Evolutionary conservation across 2,797 vertebrate species (phyloP).

Genomic region (Euphonia xanthogaster): DNA sequence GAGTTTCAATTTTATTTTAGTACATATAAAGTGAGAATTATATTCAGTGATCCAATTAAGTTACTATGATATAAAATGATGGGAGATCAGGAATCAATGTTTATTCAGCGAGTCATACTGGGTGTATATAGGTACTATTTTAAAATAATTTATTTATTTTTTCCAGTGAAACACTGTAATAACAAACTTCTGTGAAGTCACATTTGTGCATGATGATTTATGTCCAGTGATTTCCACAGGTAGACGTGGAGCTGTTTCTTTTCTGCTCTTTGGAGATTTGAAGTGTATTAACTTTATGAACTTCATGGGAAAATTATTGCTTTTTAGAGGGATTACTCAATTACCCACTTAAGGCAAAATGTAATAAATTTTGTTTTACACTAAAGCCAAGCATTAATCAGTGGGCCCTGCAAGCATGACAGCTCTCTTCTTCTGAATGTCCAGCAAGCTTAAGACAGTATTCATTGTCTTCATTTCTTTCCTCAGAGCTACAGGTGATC

Average conservation of each 20-base stretch:
- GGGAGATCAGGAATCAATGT: background rate
- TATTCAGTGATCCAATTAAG: background rate
- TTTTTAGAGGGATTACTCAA: constrained; percentile 66
- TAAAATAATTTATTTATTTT: background rate
- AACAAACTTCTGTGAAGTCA: background rate
- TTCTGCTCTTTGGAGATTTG: constrained; percentile 24
- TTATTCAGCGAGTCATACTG: background rate
- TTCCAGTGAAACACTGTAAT: background rate
- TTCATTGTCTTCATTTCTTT: constrained; percentile 6
- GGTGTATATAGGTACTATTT: background rate
- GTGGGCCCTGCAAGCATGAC: background rate
- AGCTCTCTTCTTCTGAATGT: background rate
- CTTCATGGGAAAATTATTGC: constrained; percentile 52
- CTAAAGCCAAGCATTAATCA: constrained; percentile 57
- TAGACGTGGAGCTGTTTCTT: background rate
- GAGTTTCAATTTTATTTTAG: background rate
- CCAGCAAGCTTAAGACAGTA: constrained; percentile 14
- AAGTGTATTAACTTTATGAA: constrained; percentile 52
- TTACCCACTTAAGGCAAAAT: constrained; percentile 48
- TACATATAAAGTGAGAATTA: background rate
- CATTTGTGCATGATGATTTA: background rate
- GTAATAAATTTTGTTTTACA: constrained; percentile 43
- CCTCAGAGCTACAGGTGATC: background rate
- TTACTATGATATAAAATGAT: background rate
- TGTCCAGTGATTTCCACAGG: background rate